These are phyloP conservation scores for Drosophila nannoptera DNA, from an alignment of 1,140 invertebrate genomes.

Conservation along the genomic window DNA sequence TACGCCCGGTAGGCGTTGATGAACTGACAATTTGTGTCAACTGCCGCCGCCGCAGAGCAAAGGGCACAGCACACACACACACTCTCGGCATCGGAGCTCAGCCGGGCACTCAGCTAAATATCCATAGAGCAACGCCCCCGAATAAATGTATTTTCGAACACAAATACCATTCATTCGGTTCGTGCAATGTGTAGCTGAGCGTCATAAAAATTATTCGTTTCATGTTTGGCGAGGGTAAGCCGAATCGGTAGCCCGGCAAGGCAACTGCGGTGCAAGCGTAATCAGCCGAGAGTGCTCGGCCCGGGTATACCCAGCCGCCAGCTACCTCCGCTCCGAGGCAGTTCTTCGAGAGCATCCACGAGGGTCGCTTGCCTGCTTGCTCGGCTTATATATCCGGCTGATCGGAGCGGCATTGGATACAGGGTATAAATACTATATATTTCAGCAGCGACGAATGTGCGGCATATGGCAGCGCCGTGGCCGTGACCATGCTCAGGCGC, in stretches of 20 bases:
- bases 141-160: slow-evolving; percentile 77
- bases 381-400: not conserved
- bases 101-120: slow-evolving; percentile 19
- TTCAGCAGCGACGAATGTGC: slow-evolving; percentile 57
- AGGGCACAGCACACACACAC: slow-evolving; percentile 36
- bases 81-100: not conserved
- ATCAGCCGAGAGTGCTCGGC: not conserved
- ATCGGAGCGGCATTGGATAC: not conserved
- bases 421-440: slow-evolving; percentile 44
- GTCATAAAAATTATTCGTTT: slow-evolving; percentile 77
- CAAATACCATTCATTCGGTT: slow-evolving; percentile 66
- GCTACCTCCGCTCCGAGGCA: not conserved
- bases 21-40: slow-evolving; percentile 78
- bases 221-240: slow-evolving; percentile 52
- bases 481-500: slow-evolving; percentile 23
- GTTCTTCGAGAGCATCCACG: too few relatives aligned
- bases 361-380: too few relatives aligned
- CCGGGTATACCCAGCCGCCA: not conserved
- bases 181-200: slow-evolving; percentile 48
- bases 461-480: slow-evolving; percentile 65
- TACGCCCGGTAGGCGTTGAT: slow-evolving; percentile 75
- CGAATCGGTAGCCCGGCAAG: not conserved
- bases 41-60: slow-evolving; percentile 65
- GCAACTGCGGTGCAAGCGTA: slow-evolving; percentile 17
- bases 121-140: slow-evolving; percentile 59